These are phyloP conservation scores for Petrolisthes cinctipes DNA, from an alignment of 2,888 invertebrate genomes.

Conservation along the genomic window DNA sequence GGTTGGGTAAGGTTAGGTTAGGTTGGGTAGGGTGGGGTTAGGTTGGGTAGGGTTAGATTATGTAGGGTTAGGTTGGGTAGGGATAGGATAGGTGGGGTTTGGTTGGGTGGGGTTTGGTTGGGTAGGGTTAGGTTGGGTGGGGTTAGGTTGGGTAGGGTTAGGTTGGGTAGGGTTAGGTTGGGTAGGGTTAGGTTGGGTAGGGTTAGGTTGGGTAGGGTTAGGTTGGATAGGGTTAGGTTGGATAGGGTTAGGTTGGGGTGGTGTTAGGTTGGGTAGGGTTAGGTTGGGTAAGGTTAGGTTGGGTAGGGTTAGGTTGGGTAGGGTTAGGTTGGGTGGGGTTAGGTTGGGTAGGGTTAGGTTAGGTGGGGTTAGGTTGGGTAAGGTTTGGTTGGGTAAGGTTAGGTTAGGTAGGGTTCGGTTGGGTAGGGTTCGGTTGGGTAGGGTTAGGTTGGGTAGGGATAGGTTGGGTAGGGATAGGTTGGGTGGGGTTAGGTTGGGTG, in stretches of 20 bases:
- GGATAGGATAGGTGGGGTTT: neutral
- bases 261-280: neutral
- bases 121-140: neutral
- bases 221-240: too few relatives aligned
- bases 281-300: neutral
- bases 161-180: neutral
- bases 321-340: neutral
- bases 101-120: neutral
- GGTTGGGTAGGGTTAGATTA: neutral
- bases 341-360: neutral
- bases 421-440: neutral
- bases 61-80: neutral
- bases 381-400: neutral
- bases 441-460: neutral
- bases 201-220: too few relatives aligned
- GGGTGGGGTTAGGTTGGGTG: too few relatives aligned
- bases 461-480: too few relatives aligned
- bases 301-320: slow-evolving; percentile 2
- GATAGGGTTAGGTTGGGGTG: too few relatives aligned
- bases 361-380: neutral
- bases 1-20: neutral
- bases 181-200: neutral
- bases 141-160: too few relatives aligned
- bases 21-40: neutral
- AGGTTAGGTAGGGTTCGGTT: neutral